Conservation (phyloP, 2,797 vertebrate species). For the Spizella passerina region DNA sequence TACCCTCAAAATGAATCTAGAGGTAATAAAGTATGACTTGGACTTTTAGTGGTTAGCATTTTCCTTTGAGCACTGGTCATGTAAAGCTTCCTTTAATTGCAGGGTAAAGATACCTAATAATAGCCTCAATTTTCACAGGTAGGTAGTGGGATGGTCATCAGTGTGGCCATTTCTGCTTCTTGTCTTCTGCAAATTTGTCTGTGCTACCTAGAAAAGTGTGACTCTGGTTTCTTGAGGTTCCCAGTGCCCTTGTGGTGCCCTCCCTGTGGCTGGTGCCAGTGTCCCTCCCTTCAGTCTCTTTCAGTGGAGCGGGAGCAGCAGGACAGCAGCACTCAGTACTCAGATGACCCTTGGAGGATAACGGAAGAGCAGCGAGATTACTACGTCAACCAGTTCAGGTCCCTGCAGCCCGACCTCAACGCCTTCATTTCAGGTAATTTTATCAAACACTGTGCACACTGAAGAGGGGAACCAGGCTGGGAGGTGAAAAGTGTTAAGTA, state of each 20-base stretch:
- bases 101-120: not conserved
- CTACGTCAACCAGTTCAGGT: conserved; percentile 92
- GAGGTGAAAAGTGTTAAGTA: not conserved
- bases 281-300: conserved; percentile 73
- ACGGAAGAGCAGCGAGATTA: conserved; percentile 95
- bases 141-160: not conserved
- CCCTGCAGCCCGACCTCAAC: conserved; percentile 88
- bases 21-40: not conserved
- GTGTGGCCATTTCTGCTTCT: not conserved
- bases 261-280: not conserved
- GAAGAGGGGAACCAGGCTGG: not conserved
- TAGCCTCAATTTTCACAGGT: not conserved
- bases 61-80: not conserved
- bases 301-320: conserved; percentile 83
- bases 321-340: conserved; percentile 74
- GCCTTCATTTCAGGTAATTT: conserved; percentile 89
- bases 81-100: not conserved
- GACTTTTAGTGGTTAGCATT: not conserved
- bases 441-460: accelerated
- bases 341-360: conserved; percentile 95
- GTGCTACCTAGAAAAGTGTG: not conserved
- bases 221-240: not conserved
- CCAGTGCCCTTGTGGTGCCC: not conserved
- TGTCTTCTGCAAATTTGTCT: not conserved
- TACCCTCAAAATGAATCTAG: not conserved